phyloP scores from a whole-genome alignment of 2,797 vertebrate species.

The Brotula barbata region DNA sequence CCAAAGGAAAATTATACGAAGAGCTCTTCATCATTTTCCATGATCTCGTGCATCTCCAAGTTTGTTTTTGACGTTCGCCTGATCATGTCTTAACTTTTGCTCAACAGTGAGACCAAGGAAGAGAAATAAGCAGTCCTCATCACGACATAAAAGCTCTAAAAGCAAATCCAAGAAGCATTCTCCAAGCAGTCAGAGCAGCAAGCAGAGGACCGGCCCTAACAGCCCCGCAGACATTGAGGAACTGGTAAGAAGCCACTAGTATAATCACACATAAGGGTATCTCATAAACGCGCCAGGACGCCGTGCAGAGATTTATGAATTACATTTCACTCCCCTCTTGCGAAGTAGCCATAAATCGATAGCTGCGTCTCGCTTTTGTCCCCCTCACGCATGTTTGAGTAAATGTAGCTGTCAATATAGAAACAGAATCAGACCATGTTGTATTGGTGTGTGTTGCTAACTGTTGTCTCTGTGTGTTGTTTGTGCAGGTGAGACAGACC shows the following conservation, averaged over 20 bases:
- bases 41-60: background rate
- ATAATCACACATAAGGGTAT: background rate
- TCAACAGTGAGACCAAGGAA: constrained; percentile 90
- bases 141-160: constrained; percentile 78
- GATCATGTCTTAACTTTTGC: constrained; percentile 1
- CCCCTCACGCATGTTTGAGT: too few relatives aligned
- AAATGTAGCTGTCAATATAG: too few relatives aligned
- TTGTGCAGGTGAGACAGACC: constrained; percentile 86
- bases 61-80: background rate
- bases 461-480: background rate
- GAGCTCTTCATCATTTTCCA: background rate
- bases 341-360: too few relatives aligned
- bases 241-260: constrained; percentile 81
- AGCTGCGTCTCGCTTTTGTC: too few relatives aligned
- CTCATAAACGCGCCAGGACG: too few relatives aligned
- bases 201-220: constrained; percentile 69
- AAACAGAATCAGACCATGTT: background rate
- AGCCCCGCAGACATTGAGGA: constrained; percentile 91
- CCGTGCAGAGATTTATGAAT: too few relatives aligned
- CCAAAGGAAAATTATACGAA: too few relatives aligned
- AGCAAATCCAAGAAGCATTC: constrained; percentile 83
- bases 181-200: constrained; percentile 64
- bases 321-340: too few relatives aligned
- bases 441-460: background rate
- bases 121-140: constrained; percentile 80